Conservation (phyloP, 2,888 invertebrate genomes). For the Patella pellucida region DNA sequence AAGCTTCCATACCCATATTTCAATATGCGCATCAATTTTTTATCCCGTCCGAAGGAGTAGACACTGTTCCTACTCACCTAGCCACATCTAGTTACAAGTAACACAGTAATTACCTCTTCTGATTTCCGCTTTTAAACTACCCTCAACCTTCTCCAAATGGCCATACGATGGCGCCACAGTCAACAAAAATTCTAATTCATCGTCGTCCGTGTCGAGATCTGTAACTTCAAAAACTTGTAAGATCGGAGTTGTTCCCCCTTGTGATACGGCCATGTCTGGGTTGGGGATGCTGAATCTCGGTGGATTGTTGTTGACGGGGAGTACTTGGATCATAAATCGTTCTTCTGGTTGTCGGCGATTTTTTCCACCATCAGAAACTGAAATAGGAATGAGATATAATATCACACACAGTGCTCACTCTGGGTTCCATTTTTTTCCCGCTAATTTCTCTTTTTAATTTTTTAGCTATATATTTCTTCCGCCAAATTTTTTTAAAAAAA, state of each 20-base stretch:
- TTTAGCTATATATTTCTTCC: too few relatives aligned
- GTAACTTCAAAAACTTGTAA: constrained; percentile 49
- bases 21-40: not conserved
- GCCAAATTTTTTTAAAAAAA: too few relatives aligned
- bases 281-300: constrained; percentile 47
- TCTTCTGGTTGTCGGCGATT: constrained; percentile 44
- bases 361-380: constrained; percentile 52
- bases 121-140: constrained; percentile 37
- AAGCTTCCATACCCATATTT: too few relatives aligned
- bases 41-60: too few relatives aligned
- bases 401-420: too few relatives aligned
- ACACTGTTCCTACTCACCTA: too few relatives aligned
- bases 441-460: too few relatives aligned
- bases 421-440: too few relatives aligned
- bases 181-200: constrained; percentile 37
- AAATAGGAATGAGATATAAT: constrained; percentile 9
- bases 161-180: constrained; percentile 52
- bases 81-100: too few relatives aligned
- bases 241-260: constrained; percentile 51
- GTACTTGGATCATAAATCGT: constrained; percentile 54
- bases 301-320: constrained; percentile 64
- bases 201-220: constrained; percentile 55
- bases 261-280: constrained; percentile 47
- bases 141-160: constrained; percentile 45
- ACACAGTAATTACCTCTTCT: constrained; percentile 34